A percentile compares a stretch with the other conserved stretches of the same genome.
Evolutionary conservation across 2,888 invertebrate genomes (phyloP).

Genomic region (Trilocha varians): DNA sequence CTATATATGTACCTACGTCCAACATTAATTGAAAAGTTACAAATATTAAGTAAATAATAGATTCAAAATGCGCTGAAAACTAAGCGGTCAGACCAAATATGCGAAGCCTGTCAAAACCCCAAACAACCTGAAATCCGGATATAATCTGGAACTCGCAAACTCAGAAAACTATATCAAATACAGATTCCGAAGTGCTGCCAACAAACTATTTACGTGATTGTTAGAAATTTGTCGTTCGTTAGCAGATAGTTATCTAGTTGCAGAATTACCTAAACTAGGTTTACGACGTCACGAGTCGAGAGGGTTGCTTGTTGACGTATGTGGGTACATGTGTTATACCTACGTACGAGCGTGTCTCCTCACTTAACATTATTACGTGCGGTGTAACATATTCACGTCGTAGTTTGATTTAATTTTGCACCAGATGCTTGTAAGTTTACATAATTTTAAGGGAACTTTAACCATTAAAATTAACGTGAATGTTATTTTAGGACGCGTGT

Average conservation of each 20-base stretch:
- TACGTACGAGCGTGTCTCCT: neutral
- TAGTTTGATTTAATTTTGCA: neutral
- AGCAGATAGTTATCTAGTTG: neutral
- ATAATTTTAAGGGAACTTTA: neutral
- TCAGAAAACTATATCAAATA: too few relatives aligned
- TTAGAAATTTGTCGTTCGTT: neutral
- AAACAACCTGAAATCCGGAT: too few relatives aligned
- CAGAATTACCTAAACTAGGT: neutral
- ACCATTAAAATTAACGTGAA: neutral
- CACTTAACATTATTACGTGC: neutral
- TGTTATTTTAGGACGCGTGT: too few relatives aligned
- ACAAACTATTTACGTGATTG: neutral
- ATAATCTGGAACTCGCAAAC: too few relatives aligned
- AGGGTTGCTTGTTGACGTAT: neutral
- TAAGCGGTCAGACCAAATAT: too few relatives aligned
- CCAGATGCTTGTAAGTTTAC: neutral
- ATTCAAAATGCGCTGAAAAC: too few relatives aligned
- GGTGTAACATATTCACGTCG: neutral
- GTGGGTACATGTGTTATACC: neutral
- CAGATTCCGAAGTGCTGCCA: neutral
- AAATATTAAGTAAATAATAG: too few relatives aligned
- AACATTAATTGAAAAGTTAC: neutral
- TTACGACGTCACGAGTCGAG: neutral
- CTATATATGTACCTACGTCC: too few relatives aligned
- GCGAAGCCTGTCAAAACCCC: too few relatives aligned